A percentile compares a stretch with the other conserved stretches of the same genome.
phyloP scores from a whole-genome alignment of 2,113 vertebrate genomes.

The Cepphus grylle region DNA sequence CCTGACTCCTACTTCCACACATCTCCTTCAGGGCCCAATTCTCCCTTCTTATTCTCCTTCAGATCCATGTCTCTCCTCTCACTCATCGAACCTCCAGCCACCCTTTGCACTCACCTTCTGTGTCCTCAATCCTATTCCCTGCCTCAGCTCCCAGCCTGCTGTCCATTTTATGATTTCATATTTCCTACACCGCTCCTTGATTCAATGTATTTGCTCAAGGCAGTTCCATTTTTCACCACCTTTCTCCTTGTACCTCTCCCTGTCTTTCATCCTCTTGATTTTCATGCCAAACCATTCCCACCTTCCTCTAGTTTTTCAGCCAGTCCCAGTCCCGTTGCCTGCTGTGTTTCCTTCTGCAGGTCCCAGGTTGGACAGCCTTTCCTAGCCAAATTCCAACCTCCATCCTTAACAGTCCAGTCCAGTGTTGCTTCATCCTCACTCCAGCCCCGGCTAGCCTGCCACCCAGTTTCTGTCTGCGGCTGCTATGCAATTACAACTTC shows the following conservation, averaged over 20 bases:
- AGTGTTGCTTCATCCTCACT: neutral
- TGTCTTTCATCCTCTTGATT: neutral
- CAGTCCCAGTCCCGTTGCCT: neutral
- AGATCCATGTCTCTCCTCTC: neutral
- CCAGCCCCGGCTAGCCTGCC: neutral
- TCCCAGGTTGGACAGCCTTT: neutral
- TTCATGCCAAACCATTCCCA: neutral
- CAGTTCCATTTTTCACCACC: neutral
- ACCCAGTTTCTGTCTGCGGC: neutral
- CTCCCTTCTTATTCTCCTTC: neutral
- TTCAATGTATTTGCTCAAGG: neutral
- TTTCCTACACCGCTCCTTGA: neutral
- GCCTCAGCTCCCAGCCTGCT: neutral
- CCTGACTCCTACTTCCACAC: neutral
- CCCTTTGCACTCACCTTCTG: neutral
- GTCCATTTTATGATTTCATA: neutral
- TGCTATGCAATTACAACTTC: neutral
- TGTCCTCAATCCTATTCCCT: neutral
- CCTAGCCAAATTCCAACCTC: neutral
- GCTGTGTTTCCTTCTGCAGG: neutral
- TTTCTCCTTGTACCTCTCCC: neutral
- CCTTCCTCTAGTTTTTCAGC: neutral
- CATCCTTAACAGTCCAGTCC: neutral
- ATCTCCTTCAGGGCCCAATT: neutral
- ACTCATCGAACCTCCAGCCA: rapidly evolving